phyloP scores from a whole-genome alignment of 2,888 invertebrate genomes.

The Oscheius sp. region DNA sequence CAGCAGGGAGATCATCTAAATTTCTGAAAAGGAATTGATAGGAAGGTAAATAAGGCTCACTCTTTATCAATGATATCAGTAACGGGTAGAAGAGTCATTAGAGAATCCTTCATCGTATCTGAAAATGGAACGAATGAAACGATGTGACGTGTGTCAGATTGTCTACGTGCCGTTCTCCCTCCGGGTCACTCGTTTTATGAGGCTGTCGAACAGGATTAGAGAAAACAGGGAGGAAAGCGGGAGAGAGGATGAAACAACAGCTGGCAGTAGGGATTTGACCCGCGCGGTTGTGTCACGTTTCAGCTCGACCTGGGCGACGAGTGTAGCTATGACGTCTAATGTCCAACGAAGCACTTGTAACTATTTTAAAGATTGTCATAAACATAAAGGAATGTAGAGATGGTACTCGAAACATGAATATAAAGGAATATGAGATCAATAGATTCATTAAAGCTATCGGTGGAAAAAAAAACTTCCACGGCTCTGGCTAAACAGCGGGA shows the following conservation, averaged over 20 bases:
- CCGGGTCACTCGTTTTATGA: slow-evolving; percentile 21
- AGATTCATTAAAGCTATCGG: neutral
- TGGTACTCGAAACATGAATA: neutral
- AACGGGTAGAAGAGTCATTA: neutral
- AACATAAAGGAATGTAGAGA: neutral
- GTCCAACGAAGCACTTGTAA: neutral
- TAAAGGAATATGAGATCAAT: neutral
- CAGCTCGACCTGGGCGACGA: slow-evolving; percentile 13
- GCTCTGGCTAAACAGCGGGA: neutral
- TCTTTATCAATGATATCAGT: slow-evolving; percentile 13
- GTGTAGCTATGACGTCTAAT: slow-evolving; percentile 4
- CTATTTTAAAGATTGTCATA: neutral
- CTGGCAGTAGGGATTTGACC: neutral
- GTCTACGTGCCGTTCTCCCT: slow-evolving; percentile 8
- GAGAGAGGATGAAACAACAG: neutral
- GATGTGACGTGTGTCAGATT: neutral
- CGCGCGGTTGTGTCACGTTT: slow-evolving; percentile 1
- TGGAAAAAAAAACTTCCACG: too few relatives aligned
- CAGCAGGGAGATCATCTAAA: slow-evolving; percentile 1
- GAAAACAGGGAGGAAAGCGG: neutral
- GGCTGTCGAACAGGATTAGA: neutral
- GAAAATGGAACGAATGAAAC: neutral
- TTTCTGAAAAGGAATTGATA: neutral
- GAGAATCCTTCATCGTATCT: neutral
- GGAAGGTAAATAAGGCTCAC: neutral